Percentiles rank a stretch among this genome's conserved stretches.
phyloP scores from a whole-genome alignment of 2,797 vertebrate species.

The Rhodeus uyekii region DNA sequence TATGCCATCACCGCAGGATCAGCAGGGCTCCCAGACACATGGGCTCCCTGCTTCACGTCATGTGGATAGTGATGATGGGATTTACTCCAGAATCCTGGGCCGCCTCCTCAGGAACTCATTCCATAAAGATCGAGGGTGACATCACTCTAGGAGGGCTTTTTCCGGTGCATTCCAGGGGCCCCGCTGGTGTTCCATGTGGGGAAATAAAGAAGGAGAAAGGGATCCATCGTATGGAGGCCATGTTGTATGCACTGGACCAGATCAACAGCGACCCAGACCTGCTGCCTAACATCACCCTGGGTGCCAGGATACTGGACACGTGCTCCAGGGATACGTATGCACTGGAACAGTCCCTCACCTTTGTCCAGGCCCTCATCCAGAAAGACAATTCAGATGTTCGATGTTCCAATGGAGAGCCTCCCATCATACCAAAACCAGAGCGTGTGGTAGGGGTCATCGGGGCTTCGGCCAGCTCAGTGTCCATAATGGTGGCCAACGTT shows the following conservation, averaged over 20 bases:
- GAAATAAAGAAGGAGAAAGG: constrained; percentile 91
- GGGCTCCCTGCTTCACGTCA: constrained; percentile 55
- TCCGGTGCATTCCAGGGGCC: constrained; percentile 86
- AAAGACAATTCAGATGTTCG: constrained; percentile 81
- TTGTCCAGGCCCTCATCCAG: constrained; percentile 88
- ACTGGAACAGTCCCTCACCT: constrained; percentile 87
- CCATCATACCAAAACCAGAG: constrained; percentile 84
- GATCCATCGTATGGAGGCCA: constrained; percentile 91
- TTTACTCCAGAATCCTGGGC: constrained; percentile 45
- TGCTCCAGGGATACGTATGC: constrained; percentile 91
- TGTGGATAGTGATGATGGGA: constrained; percentile 66
- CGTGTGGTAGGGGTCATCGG: constrained; percentile 89
- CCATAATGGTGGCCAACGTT: constrained; percentile 96
- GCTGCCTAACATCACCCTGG: constrained; percentile 89
- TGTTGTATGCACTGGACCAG: constrained; percentile 92
- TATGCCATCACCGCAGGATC: constrained; percentile 47
- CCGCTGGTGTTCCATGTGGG: constrained; percentile 84
- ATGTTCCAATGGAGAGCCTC: constrained; percentile 84
- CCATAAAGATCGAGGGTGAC: constrained; percentile 88
- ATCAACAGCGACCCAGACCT: constrained; percentile 88
- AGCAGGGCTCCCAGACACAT: constrained; percentile 23
- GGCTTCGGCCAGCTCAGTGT: constrained; percentile 90
- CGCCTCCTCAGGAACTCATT: constrained; percentile 73
- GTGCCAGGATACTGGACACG: constrained; percentile 89
- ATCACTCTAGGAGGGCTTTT: constrained; percentile 90